Base-by-base conservation (phyloP, 2,888 invertebrate genomes). In the Caenorhabditis japonica region DNA sequence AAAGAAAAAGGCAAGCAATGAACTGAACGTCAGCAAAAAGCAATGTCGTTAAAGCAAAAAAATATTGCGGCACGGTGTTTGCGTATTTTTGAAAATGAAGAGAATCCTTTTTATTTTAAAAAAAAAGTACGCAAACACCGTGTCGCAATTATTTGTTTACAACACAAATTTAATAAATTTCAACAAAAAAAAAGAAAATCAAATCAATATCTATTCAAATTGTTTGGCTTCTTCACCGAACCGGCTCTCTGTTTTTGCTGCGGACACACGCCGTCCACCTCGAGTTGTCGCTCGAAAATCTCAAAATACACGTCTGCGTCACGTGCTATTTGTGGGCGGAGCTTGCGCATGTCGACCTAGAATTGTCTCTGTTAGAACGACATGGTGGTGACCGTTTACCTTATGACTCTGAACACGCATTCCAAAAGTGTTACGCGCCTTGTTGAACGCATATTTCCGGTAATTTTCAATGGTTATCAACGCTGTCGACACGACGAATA, bases 221-320 rank as follows among this genome's bases (percentile, higher is more conserved):
- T 30, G 10, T 55, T 64, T 7, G 62, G 39, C 12, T 55, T 53
- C 33, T 46, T 56, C 39, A 69, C 2, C 3, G 69, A 60, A 12
- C 66, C 66, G n/a, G 23, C 33, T n/a, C 60, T 38, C 33, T 52
- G 10, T 25, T 60, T 60, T n/a, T n/a, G n/a, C 23, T 39, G 52
- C 1, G 41, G 43, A 38, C 53, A 55, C 7, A 23, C 25, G 3
- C 44, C 43, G 19, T 68, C 59, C 4, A 30, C 49, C 38, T 68
- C 56, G 34, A 74, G 27, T 36, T 69, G 68, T 34, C 51, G 55
- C 27, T 74, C 58, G 46, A 74, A 74, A 25, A 69, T 74, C 17
- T 51, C 68, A 43, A 74, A 74, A 19, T 74, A 74, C 1, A 68
- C 53, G 23, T 74, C 73, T n/a, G 61, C 51, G 27, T 74, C 68